Evolutionary conservation across 2,113 vertebrate species (phyloP).

Genomic region (Megaceryle maxima): DNA sequence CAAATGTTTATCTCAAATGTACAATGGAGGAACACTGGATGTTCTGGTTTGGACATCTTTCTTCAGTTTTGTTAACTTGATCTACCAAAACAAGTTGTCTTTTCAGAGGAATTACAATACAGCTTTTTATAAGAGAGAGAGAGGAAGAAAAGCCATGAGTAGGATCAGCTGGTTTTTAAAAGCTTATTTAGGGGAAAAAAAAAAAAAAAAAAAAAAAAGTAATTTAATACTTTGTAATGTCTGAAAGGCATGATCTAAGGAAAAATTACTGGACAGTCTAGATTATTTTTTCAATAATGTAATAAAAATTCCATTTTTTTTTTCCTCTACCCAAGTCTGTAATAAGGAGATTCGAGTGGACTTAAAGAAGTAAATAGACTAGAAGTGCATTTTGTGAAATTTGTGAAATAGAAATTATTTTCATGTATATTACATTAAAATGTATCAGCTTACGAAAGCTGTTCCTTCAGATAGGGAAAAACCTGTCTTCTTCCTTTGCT

Average conservation of each 20-base stretch:
- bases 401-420: not conserved
- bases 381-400: constrained; percentile 4
- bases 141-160: not conserved
- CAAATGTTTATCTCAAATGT: not conserved
- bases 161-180: not conserved
- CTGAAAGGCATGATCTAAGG: not conserved
- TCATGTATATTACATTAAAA: not conserved
- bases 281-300: not conserved
- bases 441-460: not conserved
- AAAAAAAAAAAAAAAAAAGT: not conserved
- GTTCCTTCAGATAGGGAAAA: not conserved
- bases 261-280: not conserved
- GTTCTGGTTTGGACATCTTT: not conserved
- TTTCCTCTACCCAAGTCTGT: not conserved
- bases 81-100: not conserved
- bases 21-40: not conserved
- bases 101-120: not conserved
- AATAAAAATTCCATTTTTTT: not conserved
- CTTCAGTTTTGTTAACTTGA: not conserved
- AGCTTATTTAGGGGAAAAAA: not conserved
- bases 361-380: not conserved
- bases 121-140: not conserved
- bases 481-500: not conserved
- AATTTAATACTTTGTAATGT: not conserved
- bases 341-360: not conserved